These are phyloP conservation scores for Diceros bicornis DNA, from an alignment of 2,797 vertebrate genomes.

Conservation along the genomic window DNA sequence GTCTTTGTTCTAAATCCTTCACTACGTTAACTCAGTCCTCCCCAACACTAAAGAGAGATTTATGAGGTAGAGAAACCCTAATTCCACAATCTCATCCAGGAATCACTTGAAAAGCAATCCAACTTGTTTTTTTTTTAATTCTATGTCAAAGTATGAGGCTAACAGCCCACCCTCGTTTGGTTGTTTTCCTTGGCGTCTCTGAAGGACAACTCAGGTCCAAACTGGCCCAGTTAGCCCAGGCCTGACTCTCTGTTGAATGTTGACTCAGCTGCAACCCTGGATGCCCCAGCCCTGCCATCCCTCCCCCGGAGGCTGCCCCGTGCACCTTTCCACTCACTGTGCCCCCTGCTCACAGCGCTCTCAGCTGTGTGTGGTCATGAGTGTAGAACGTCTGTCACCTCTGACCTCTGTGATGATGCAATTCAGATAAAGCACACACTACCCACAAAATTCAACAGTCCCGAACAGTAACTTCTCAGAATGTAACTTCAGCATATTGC, in stretches of 20 bases:
- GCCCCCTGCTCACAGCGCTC: too few species aligned
- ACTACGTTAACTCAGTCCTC: not conserved
- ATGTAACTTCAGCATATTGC: not conserved
- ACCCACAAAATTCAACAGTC: not conserved
- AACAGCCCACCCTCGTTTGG: not conserved
- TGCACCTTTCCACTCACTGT: accelerated
- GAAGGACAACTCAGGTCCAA: not conserved
- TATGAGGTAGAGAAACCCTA: not conserved
- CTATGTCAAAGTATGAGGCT: not conserved
- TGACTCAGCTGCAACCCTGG: not conserved
- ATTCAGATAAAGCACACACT: not conserved
- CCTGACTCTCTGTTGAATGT: not conserved
- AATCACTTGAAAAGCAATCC: not conserved
- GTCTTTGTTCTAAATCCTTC: not conserved
- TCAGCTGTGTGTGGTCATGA: not conserved
- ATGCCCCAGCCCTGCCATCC: accelerated
- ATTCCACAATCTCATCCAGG: not conserved
- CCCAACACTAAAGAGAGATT: not conserved
- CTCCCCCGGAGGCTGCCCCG: not conserved
- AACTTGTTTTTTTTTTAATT: not conserved
- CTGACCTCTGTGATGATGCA: not conserved
- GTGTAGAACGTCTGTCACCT: not conserved
- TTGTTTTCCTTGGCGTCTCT: not conserved
- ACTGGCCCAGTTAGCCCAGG: not conserved
- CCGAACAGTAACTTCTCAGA: not conserved